Evolutionary conservation across 2,113 vertebrate genomes (phyloP).

Genomic region (Vombatus ursinus): DNA sequence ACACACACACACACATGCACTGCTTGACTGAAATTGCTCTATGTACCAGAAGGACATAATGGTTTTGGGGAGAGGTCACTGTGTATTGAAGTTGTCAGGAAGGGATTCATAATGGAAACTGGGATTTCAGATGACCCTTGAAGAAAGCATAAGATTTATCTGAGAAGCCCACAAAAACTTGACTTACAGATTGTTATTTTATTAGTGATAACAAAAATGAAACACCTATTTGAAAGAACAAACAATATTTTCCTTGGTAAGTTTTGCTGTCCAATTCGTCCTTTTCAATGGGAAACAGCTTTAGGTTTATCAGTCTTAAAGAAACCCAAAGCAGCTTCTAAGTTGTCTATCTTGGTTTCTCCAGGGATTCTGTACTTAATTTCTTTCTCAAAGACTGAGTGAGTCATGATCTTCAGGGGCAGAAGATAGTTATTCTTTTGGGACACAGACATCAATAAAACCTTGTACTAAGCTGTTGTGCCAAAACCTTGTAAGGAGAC

Average conservation of each 20-base stretch:
- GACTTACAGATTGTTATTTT: not conserved
- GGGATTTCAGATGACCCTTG: no score
- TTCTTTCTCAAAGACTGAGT: not conserved
- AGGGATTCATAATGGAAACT: no score
- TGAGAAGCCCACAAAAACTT: no score
- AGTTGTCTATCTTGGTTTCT: not conserved
- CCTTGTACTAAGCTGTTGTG: not conserved
- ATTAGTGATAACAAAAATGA: not conserved
- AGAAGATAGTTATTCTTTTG: not conserved
- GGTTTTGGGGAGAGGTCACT: no score
- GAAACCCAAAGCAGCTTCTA: not conserved
- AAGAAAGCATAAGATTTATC: no score
- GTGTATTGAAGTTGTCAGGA: no score
- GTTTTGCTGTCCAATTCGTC: no score
- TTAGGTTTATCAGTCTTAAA: not conserved
- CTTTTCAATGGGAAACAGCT: not conserved
- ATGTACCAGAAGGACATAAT: no score
- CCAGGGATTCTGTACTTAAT: rapidly evolving
- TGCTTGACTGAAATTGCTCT: no score
- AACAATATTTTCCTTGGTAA: not conserved
- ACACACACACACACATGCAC: no score
- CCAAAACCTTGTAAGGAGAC: not conserved
- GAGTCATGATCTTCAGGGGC: not conserved
- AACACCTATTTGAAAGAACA: not conserved
- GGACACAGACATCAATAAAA: constrained; percentile 39